A percentile compares a stretch with the other conserved stretches of the same genome.
Conservation (phyloP, 2,797 vertebrate species). For the Merluccius polli region DNA sequence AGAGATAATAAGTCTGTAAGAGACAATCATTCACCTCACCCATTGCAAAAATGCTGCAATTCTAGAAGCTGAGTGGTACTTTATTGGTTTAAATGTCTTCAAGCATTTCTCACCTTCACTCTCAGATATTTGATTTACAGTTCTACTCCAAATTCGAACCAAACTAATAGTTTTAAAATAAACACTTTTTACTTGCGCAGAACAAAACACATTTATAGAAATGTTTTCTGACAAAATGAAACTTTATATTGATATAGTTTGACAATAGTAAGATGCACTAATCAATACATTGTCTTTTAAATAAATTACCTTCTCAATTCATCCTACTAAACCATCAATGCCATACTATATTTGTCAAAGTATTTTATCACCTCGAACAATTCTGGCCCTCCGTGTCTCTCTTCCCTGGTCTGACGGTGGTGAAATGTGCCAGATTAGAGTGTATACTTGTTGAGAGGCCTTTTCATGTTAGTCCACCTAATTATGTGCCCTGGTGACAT, state of each 20-base stretch:
- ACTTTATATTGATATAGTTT: too few species aligned
- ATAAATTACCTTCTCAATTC: constrained; percentile 19
- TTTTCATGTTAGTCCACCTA: constrained; percentile 34
- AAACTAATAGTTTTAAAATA: too few species aligned
- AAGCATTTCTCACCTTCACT: too few species aligned
- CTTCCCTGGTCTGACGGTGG: constrained; percentile 43
- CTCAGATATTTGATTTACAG: background rate
- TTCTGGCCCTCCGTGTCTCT: constrained; percentile 3
- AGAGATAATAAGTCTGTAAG: background rate
- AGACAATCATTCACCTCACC: background rate
- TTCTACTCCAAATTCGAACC: background rate
- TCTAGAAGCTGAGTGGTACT: background rate
- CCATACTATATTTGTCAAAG: background rate
- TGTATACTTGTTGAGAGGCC: constrained; percentile 9
- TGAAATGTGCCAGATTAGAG: constrained; percentile 42
- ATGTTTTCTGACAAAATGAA: too few species aligned
- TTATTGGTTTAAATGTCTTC: constrained; percentile 7
- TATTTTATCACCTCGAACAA: background rate
- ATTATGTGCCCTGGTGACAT: constrained; percentile 44
- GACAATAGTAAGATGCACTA: too few species aligned
- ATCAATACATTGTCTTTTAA: too few species aligned
- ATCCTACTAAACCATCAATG: constrained; percentile 20
- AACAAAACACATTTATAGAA: too few species aligned
- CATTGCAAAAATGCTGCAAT: background rate
- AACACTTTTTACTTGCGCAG: too few species aligned